Evolutionary conservation across 2,888 invertebrate species (phyloP), one percentile per base, ranked within the genome.

Genomic region (Falcaria lacertinaria): DNA sequence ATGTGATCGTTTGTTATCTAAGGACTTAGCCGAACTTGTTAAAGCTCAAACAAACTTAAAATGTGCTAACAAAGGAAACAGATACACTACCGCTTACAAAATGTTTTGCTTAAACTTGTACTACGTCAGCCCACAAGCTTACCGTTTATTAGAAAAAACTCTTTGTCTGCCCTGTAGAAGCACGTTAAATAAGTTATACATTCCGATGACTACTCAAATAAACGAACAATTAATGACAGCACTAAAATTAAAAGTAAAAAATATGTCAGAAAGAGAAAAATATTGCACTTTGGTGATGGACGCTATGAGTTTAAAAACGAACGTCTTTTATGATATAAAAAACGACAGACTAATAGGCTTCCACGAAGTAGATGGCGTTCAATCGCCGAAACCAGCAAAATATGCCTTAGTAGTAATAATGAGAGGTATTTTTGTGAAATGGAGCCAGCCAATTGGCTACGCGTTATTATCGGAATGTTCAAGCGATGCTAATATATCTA

Each of bases 321-420:
- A 53, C 38, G 33, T 67, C 8, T 60, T 48, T 34, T 64, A 57
- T 40, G 42, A 54, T 25, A 42, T 56, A 2, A 52, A 34, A n/a
- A 34, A 58, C 35, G 60, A 65, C 33, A 48, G 47, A 42, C 54
- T 68, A 17, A 39, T 48, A 15, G 67, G 68, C 6, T 61, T 65
- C 22, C 58, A 58, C 22, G 64, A 68, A 14, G 42, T 64, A 4
- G 43, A 61, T 16, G 58, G 57, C 14, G 13, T 52, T 0, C 57
- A 54, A 40, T 35, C 49, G 4, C 28, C 52, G 19, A 42, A 48
- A 16, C 50, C 52, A 4, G 63, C 66, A 7, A 52, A 50, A 40
- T 33, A 48, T 38, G 62, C 54, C 16, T 44, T 63, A 11, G 55
- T 67, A 4, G 33, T 56, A 17, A 55, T 64, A 40, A 38, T 60